Evolutionary conservation across 2,797 vertebrate genomes (phyloP), one percentile per base, ranked within the genome.

Genomic region (Ciconia nigra): DNA sequence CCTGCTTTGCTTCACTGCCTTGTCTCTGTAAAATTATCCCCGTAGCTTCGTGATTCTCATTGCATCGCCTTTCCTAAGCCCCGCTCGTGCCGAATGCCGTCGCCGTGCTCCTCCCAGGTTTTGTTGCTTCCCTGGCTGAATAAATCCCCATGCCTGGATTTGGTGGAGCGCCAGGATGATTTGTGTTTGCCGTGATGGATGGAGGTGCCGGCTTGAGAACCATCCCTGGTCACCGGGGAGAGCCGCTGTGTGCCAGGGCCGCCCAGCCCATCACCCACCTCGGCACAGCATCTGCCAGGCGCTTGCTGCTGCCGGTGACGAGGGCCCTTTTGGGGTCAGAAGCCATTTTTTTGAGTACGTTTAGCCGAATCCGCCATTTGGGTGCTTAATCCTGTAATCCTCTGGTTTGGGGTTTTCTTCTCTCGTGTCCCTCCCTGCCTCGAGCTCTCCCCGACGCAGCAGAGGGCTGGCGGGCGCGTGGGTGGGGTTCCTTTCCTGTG

Each of bases 371-470:
- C 47, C 72, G 25, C 29, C 42, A 3, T 81, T 81, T 59, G 31
- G 33, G 11, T 79, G 21, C 51, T 80, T 54, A 47, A 51, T 42
- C 18, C 55, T 51, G 35, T 63, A 57, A 22, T 44, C 35, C 21
- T 37, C 3, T 7, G 21, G 22, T 55, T 70, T 62, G 66, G 37
- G 26, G 1, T 0, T 49, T 13, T 39, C 81, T 33, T 46, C 5
- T 46, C 59, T 33, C 3, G 1, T 82, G 58, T 72, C 10, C 17
- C 49, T 20, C 20, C 15, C 20, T n/a, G 33, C 52, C 88, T 62
- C 5, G 44, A 58, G 70, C 87, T 1, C 5, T 63, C 51, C 46
- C 57, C 0, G 0, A 22, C 3, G 1, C 0, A 8, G 3, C 33
- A 20, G 41, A 54, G 63, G 25, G 37, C 41, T 5, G 16, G 44